Conservation (phyloP, 2,113 vertebrate genomes). For the Salvator merianae region DNA sequence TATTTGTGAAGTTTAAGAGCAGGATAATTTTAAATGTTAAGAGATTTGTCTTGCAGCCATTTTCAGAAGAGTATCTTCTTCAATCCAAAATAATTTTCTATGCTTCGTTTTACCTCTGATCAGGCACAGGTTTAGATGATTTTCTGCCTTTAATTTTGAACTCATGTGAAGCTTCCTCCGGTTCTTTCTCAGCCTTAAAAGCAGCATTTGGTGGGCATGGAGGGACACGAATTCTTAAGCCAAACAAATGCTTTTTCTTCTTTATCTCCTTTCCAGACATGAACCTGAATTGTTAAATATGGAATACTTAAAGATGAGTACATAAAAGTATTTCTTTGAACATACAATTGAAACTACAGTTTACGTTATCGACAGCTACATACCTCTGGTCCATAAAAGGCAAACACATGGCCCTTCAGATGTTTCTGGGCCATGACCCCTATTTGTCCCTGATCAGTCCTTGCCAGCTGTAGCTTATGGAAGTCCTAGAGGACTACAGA, state of each 20-base stretch:
- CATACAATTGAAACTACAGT: background rate
- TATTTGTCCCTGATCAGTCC: too few species aligned
- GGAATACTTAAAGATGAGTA: slow-evolving; percentile 45
- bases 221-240: slow-evolving; percentile 94
- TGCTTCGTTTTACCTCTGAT: slow-evolving; percentile 79
- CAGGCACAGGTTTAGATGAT: slow-evolving; percentile 83
- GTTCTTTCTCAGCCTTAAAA: slow-evolving; percentile 82
- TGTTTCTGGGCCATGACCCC: too few species aligned
- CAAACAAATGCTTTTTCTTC: slow-evolving; percentile 99
- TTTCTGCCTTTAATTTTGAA: slow-evolving; percentile 97
- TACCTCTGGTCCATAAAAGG: too few species aligned
- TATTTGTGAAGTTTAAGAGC: background rate
- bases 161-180: slow-evolving; percentile 91
- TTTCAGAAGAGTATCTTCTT: background rate
- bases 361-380: background rate
- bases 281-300: slow-evolving; percentile 81
- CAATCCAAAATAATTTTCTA: background rate
- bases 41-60: background rate
- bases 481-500: too few species aligned
- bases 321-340: background rate
- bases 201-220: slow-evolving; percentile 89
- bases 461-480: too few species aligned
- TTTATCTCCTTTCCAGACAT: slow-evolving; percentile 99
- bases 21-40: background rate
- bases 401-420: too few species aligned